Conservation (phyloP, 2,888 invertebrate species). For the Clostera curtula region DNA sequence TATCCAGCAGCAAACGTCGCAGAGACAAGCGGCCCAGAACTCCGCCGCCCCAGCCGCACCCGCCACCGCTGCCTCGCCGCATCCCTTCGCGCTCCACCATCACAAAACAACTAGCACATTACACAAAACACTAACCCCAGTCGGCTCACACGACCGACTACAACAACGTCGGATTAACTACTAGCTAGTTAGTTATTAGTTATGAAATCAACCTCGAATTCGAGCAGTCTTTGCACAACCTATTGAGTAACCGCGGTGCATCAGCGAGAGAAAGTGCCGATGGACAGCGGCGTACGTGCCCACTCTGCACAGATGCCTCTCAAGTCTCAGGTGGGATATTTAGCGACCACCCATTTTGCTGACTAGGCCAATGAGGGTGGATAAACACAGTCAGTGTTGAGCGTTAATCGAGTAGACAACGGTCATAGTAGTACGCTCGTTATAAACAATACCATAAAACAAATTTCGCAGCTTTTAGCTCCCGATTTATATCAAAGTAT, state of each 20-base stretch:
- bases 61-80: slow-evolving; percentile 57
- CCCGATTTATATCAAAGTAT: no score
- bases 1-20: slow-evolving; percentile 80
- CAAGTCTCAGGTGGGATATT: slow-evolving; percentile 39
- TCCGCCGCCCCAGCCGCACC: slow-evolving; percentile 65
- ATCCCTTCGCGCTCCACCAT: slow-evolving; percentile 64
- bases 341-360: slow-evolving; percentile 29
- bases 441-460: no score
- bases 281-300: slow-evolving; percentile 41
- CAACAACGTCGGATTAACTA: slow-evolving; percentile 31
- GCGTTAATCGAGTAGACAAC: no score
- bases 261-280: slow-evolving; percentile 65
- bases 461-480: no score
- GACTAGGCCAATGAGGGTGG: slow-evolving; percentile 11
- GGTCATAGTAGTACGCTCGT: no score
- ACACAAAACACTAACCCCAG: slow-evolving; percentile 30
- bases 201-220: slow-evolving; percentile 37
- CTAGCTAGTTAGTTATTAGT: no score
- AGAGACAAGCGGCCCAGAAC: slow-evolving; percentile 78
- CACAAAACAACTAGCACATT: slow-evolving; percentile 48
- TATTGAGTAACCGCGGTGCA: slow-evolving; percentile 60
- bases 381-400: slow-evolving; percentile 7
- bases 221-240: slow-evolving; percentile 48
- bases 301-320: slow-evolving; percentile 44
- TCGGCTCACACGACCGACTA: slow-evolving; percentile 34